Evolutionary conservation across 2,888 invertebrate genomes (phyloP).

Genomic region (Euclidia mi): DNA sequence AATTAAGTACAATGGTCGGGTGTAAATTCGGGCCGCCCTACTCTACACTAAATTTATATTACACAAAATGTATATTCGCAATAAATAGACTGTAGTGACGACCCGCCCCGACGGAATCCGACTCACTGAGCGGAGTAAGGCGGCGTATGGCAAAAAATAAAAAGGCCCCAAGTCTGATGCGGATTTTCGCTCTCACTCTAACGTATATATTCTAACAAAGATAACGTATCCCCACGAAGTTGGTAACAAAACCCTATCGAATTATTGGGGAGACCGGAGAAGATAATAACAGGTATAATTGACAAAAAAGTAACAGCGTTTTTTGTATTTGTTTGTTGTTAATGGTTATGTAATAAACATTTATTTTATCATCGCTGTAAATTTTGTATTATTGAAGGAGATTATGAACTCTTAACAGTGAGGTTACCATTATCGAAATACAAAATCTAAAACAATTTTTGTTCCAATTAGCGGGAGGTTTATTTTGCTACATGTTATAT

Average conservation of each 20-base stretch:
- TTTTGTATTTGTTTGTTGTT: neutral
- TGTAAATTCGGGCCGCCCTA: constrained; percentile 85
- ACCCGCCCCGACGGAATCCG: constrained; percentile 86
- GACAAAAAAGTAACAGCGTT: constrained; percentile 2
- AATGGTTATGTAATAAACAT: neutral
- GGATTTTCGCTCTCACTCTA: constrained; percentile 67
- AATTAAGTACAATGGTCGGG: constrained; percentile 81
- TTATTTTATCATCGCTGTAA: neutral
- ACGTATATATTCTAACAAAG: constrained; percentile 48
- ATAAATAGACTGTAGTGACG: constrained; percentile 79
- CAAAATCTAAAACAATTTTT: too few relatives aligned
- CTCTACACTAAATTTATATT: constrained; percentile 74
- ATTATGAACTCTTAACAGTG: too few relatives aligned
- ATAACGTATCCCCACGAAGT: constrained; percentile 50
- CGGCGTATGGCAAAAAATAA: constrained; percentile 69
- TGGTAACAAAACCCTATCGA: constrained; percentile 35
- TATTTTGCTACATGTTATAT: too few relatives aligned
- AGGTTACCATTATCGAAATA: too few relatives aligned
- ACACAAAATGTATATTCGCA: constrained; percentile 75
- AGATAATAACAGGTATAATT: constrained; percentile 11
- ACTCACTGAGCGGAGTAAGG: constrained; percentile 80
- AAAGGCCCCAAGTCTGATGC: constrained; percentile 70
- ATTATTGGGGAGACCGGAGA: constrained; percentile 23
- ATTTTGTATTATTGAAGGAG: too few relatives aligned
- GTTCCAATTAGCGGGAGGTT: too few relatives aligned